A percentile compares a stretch with the other conserved stretches of the same genome.
Conservation (phyloP, 2,888 invertebrate genomes). For the Automeris io region DNA sequence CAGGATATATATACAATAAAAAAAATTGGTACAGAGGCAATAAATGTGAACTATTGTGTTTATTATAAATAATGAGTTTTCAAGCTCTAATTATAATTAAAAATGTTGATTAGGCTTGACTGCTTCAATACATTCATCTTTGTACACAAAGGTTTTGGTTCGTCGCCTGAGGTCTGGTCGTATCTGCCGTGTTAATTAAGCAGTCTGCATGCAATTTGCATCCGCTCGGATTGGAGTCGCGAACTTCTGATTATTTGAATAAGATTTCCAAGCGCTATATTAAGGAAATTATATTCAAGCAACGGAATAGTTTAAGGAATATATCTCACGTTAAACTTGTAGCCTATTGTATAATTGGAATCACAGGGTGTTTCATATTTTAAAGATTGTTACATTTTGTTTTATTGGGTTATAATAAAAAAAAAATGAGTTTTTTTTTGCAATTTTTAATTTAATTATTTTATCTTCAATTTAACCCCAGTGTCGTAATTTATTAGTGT, state of each 20-base stretch:
- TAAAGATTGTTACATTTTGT: too few species aligned
- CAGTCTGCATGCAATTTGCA: constrained; percentile 61
- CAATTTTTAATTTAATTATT: too few species aligned
- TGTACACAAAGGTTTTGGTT: constrained; percentile 9
- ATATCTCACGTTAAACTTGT: constrained; percentile 6
- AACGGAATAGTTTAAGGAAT: constrained; percentile 27
- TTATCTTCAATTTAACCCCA: too few species aligned
- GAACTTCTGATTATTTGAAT: constrained; percentile 65
- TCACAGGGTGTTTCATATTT: background rate
- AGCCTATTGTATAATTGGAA: background rate
- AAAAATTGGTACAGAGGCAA: too few species aligned
- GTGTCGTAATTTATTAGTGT: too few species aligned
- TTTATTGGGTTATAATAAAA: too few species aligned
- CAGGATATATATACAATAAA: too few species aligned
- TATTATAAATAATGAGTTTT: too few species aligned
- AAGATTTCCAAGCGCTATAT: constrained; percentile 54
- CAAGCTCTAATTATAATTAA: background rate
- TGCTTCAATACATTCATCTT: constrained; percentile 9
- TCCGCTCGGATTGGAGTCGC: constrained; percentile 53
- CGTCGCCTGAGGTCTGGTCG: constrained; percentile 3
- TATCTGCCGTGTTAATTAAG: constrained; percentile 47
- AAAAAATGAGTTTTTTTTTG: too few species aligned
- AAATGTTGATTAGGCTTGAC: background rate
- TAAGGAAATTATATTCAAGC: constrained; percentile 56
- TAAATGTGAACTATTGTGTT: too few species aligned